phyloP scores from a whole-genome alignment of 2,797 vertebrate species.

The Enteromius fasciolatus region DNA sequence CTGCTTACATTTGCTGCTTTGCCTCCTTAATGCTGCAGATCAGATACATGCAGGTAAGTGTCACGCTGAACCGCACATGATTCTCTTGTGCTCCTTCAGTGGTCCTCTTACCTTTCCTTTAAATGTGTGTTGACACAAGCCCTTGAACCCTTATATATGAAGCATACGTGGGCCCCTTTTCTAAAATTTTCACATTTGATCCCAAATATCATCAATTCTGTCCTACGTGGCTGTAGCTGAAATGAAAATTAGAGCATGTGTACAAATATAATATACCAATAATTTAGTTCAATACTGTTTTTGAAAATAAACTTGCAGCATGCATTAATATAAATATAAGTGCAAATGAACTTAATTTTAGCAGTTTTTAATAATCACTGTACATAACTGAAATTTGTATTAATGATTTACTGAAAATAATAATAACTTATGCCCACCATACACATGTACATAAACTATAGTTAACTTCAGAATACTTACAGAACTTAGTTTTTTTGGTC shows the following conservation, averaged over 20 bases:
- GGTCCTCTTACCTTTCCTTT: conserved; percentile 44
- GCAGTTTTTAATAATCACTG: not conserved
- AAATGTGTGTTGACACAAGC: conserved; percentile 17
- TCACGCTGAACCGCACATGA: conserved; percentile 56
- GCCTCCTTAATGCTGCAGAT: conserved; percentile 90
- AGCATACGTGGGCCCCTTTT: not conserved
- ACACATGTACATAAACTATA: not conserved
- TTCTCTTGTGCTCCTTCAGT: conserved; percentile 54
- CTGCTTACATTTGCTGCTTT: conserved; percentile 72
- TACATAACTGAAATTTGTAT: not conserved
- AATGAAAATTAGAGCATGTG: not conserved
- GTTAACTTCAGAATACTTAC: not conserved
- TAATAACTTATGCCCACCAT: not conserved
- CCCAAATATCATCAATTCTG: not conserved
- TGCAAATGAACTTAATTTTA: not conserved
- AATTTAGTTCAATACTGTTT: not conserved
- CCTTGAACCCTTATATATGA: not conserved
- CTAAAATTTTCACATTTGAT: not conserved
- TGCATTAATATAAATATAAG: not conserved
- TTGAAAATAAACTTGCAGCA: not conserved
- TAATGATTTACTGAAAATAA: not conserved
- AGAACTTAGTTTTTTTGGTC: not conserved
- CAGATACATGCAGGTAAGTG: conserved; percentile 97
- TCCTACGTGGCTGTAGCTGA: not conserved
- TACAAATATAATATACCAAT: not conserved